Evolutionary conservation across 2,113 vertebrate species (phyloP), one percentile per base, ranked within the genome.

Genomic region (Brienomyrus brachyistius): DNA sequence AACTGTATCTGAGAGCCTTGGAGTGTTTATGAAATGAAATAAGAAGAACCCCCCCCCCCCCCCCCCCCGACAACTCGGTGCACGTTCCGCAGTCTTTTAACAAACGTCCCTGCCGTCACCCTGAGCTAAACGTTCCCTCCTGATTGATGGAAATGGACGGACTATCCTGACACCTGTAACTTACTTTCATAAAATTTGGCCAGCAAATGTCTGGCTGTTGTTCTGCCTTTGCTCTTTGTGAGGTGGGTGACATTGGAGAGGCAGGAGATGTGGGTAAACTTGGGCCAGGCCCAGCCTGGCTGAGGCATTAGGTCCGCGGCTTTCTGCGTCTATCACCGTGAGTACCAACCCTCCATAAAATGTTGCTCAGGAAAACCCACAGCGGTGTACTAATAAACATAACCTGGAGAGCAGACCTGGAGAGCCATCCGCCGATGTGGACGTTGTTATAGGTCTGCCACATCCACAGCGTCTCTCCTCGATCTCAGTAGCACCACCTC

Each of bases 171-270:
- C 50, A 89, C 8, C 47, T 54, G 88, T 43, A 17, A 54, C 50
- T 54, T 43, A 40, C 27, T 54, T n/a, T 56, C 9, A 74, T n/a
- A 51, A 23, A n/a, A 82, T 45, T 88, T 86, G 87, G 70, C 90
- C 89, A 90, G 11, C 19, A 8, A 13, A 82, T 88, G 21, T 74
- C n/a, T 90, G 59, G 54, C 84, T 17, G 59, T 35, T 59, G 40
- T 88, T 45, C 13, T 82, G 23, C 2, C 4, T 27, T 74, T 8
- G 2, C 7, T 35, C 1, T 21, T 13, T 83, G 31, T 19, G n/a
- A 62, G 43, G 31, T 35, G 70, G 70, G 70, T 77, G 70, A 77
- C 17, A 4, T 23, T 82, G 70, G 70, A 50, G 48, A 7, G 17
- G 19, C 80, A 83, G 80, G 19, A 47, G 7, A 45, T 47, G 21